These are phyloP conservation scores for Podabrus alpinus DNA, from an alignment of 2,888 invertebrate species.

Conservation along the genomic window DNA sequence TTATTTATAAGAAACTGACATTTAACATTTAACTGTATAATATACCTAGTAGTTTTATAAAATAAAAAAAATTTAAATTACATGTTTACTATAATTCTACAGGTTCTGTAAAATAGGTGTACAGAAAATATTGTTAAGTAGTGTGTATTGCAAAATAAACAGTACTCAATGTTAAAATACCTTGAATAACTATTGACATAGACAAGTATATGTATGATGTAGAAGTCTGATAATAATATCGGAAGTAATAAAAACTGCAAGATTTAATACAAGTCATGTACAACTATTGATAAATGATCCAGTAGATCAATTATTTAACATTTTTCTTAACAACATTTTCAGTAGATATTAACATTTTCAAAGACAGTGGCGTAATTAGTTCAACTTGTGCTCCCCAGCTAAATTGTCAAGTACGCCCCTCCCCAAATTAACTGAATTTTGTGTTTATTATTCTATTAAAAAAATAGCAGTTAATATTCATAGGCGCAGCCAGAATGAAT, in stretches of 20 bases:
- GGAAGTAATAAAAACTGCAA: not conserved
- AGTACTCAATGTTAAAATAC: not conserved
- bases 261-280: not conserved
- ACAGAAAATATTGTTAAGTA: not conserved
- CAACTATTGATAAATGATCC: not conserved
- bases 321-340: not conserved
- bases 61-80: not conserved
- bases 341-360: too few species aligned
- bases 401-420: too few species aligned
- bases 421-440: too few species aligned
- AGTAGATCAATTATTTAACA: not conserved
- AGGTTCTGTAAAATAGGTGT: too few species aligned
- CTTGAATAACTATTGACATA: not conserved
- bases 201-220: not conserved
- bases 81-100: too few species aligned
- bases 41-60: not conserved
- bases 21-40: not conserved
- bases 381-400: too few species aligned
- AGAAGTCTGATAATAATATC: not conserved
- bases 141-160: not conserved
- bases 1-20: not conserved
- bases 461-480: too few species aligned
- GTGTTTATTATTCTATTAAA: too few species aligned
- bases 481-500: too few species aligned
- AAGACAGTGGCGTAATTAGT: not conserved